Conservation (phyloP, 92 coral and sea anemone genomes). For the Bergia sp. region DNA sequence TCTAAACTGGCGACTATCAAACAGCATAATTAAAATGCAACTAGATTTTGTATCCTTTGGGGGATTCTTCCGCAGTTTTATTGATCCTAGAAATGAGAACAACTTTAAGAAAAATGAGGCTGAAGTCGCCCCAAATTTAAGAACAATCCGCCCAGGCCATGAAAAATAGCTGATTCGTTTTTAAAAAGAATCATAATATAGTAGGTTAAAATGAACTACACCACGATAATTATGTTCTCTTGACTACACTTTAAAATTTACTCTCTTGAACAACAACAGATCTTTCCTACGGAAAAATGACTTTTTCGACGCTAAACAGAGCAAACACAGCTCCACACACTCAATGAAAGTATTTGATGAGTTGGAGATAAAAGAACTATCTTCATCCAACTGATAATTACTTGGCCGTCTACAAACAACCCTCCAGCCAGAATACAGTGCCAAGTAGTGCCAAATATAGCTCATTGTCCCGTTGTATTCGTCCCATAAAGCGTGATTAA, state of each 20-base stretch:
- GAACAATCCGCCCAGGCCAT: too few relatives aligned
- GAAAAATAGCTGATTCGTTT: too few relatives aligned
- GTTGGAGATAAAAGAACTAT: not conserved
- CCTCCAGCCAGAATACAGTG: not conserved
- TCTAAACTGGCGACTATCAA: too few relatives aligned
- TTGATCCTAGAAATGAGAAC: too few relatives aligned
- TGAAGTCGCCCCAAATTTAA: too few relatives aligned
- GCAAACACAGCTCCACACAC: not conserved
- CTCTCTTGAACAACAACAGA: not conserved
- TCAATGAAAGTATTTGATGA: not conserved
- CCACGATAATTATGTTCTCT: not conserved
- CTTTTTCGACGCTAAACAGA: not conserved
- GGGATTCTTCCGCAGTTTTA: too few relatives aligned
- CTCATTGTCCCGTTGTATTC: conserved; percentile 13
- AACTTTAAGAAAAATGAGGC: too few relatives aligned
- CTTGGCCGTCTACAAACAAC: not conserved
- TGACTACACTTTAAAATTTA: too few relatives aligned
- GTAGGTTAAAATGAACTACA: too few relatives aligned
- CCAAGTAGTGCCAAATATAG: not conserved
- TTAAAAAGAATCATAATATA: too few relatives aligned
- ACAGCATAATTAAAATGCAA: too few relatives aligned
- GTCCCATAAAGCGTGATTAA: not conserved
- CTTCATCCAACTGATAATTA: not conserved
- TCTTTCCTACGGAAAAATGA: not conserved
- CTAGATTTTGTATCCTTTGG: too few relatives aligned